Conservation (phyloP, 2,797 vertebrate genomes). For the Triplophysa yarkandensis region DNA sequence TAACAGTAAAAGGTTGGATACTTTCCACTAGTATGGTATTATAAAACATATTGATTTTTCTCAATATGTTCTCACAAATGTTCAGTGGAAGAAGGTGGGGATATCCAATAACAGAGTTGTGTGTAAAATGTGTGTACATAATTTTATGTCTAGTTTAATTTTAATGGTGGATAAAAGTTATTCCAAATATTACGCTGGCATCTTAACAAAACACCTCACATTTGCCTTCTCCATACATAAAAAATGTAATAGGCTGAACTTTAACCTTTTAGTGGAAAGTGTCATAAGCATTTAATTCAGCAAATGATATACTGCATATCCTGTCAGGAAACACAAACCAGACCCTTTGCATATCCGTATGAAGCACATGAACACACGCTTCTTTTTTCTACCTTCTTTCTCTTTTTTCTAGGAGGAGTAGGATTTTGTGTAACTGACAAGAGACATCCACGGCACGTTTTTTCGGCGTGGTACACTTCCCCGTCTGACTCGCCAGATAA, state of each 20-base stretch:
- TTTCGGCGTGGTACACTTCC: constrained; percentile 15
- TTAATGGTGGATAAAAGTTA: not conserved
- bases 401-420: not conserved
- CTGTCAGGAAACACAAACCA: not conserved
- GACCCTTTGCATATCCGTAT: not conserved
- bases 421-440: not conserved
- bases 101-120: not conserved
- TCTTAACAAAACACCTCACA: not conserved
- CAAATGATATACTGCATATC: not conserved
- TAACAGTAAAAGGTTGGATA: not conserved
- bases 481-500: constrained; percentile 12
- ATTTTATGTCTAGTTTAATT: not conserved
- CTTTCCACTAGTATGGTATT: not conserved
- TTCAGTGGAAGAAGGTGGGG: not conserved
- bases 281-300: no score
- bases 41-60: not conserved
- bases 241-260: no score
- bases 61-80: no score
- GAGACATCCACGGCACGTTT: constrained; percentile 2
- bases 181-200: not conserved
- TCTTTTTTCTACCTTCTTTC: not conserved
- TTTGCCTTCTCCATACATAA: not conserved
- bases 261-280: no score
- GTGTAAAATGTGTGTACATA: not conserved
- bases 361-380: not conserved